Evolutionary conservation across 2,888 invertebrate species (phyloP), one percentile per base, ranked within the genome.

Genomic region (Dione juno): DNA sequence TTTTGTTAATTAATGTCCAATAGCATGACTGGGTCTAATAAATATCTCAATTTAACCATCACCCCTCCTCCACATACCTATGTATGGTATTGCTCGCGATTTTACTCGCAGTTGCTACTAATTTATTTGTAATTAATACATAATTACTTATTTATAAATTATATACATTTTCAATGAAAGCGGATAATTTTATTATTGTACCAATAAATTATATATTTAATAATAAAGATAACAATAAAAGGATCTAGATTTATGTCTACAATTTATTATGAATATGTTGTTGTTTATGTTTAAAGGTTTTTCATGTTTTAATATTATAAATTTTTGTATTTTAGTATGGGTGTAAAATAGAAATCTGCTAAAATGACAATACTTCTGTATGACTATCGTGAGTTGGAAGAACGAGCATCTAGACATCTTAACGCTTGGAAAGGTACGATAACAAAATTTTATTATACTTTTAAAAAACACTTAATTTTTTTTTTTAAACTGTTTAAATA

Each of bases 291-390:
- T 28, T 28, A 28, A 3, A 28, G 3, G n/a, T 14, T 45, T 16
- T 3, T 8, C 10, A 37, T 19, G 21, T 66, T 45, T 54, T 61
- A 66, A 57, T 54, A 14, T 48, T 13, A 19, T 21, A 50, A 40
- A 21, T 78, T 64, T 83, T 87, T 73, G 78, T 78, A 66, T 86
- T 89, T 41, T 86, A 90, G 90, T 77, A 80, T 80, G 74, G 76
- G 72, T 75, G 84, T 81, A 67, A 78, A 70, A 77, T 70, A 74
- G 70, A 52, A 41, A 59, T 40, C 64, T 70, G 40, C 63, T 45
- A 79, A 73, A 66, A 92, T 92, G 92, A 89, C 89, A 59, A 83
- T 93, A 71, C 81, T 92, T 53, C 80, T 93, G 7, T 88, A 92
- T 75, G 86, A 92, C 76, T 83, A 86, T 75, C 82, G 81, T 58